Conservation (phyloP, 1,140 invertebrate genomes). For the Zaprionus kolodkinae region DNA sequence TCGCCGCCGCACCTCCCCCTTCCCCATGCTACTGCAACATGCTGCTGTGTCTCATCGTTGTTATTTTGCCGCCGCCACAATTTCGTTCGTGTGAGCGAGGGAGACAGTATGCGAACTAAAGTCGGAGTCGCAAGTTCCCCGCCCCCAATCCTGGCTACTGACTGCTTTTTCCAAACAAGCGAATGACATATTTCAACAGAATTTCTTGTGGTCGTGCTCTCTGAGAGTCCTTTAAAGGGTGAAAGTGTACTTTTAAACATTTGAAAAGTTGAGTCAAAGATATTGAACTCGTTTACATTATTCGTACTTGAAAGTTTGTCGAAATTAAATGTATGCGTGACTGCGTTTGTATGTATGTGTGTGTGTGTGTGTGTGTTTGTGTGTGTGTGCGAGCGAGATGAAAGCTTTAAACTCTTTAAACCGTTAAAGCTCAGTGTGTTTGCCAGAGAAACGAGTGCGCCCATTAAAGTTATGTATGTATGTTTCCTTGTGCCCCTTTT, state of each 20-base stretch:
- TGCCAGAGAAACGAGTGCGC: constrained; percentile 36
- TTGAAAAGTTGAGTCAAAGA: constrained; percentile 12
- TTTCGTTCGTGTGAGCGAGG: constrained; percentile 45
- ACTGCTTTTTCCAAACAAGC: constrained; percentile 20
- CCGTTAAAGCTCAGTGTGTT: constrained; percentile 36
- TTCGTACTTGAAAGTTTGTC: constrained; percentile 40
- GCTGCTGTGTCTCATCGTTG: constrained; percentile 70
- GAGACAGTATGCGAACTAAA: constrained; percentile 20
- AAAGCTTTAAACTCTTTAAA: constrained; percentile 57
- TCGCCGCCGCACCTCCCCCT: constrained; percentile 15
- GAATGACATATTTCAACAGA: constrained; percentile 75
- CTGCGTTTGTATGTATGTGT: constrained; percentile 6
- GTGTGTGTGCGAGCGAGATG: constrained; percentile 22
- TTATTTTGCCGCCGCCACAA: constrained; percentile 70
- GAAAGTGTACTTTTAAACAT: constrained; percentile 56
- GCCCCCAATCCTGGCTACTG: not conserved
- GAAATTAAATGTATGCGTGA: constrained; percentile 25
- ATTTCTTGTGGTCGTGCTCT: constrained; percentile 34
- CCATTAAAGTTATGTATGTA: constrained; percentile 47
- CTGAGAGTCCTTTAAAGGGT: constrained; percentile 71
- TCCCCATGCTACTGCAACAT: constrained; percentile 62
- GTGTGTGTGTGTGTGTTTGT: constrained; percentile 8
- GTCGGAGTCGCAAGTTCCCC: constrained; percentile 5
- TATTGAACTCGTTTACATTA: constrained; percentile 18
- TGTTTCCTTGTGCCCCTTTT: constrained; percentile 16